Percentiles rank a stretch among this genome's conserved stretches.
These are phyloP conservation scores for Morone saxatilis DNA, from an alignment of 2,113 vertebrate genomes.

Conservation along the genomic window DNA sequence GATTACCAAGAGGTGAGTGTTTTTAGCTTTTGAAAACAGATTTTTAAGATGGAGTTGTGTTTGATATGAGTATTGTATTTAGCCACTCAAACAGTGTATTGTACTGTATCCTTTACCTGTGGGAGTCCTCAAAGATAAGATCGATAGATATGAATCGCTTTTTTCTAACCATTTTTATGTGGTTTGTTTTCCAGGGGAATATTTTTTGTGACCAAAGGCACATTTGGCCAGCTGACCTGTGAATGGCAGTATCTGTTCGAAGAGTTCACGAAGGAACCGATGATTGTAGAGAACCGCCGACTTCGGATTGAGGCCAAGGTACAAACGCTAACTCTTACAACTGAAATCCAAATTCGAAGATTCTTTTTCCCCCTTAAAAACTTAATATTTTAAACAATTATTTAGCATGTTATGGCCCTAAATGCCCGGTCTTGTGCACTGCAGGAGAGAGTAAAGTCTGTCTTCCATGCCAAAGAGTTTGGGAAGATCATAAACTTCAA, in stretches of 20 bases:
- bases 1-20: slow-evolving; percentile 94
- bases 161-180: neutral
- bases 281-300: slow-evolving; percentile 90
- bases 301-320: slow-evolving; percentile 98
- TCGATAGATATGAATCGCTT: neutral
- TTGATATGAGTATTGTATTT: neutral
- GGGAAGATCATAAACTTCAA: slow-evolving; percentile 99
- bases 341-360: neutral
- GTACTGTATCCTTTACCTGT: neutral
- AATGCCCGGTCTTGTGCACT: slow-evolving; percentile 41
- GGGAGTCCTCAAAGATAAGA: neutral
- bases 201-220: slow-evolving; percentile 96
- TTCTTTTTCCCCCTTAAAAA: neutral
- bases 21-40: too few species aligned
- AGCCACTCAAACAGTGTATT: neutral
- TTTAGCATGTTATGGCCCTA: neutral
- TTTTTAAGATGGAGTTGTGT: neutral
- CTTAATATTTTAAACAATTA: neutral
- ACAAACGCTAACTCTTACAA: slow-evolving; percentile 1
- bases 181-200: slow-evolving; percentile 86
- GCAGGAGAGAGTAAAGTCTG: slow-evolving; percentile 97
- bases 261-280: slow-evolving; percentile 97
- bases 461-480: slow-evolving; percentile 98
- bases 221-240: slow-evolving; percentile 96
- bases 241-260: slow-evolving; percentile 98